Percentiles rank a stretch among this genome's conserved stretches.
Conservation (phyloP, 1,140 invertebrate species). For the Thereuonema tuberculata region DNA sequence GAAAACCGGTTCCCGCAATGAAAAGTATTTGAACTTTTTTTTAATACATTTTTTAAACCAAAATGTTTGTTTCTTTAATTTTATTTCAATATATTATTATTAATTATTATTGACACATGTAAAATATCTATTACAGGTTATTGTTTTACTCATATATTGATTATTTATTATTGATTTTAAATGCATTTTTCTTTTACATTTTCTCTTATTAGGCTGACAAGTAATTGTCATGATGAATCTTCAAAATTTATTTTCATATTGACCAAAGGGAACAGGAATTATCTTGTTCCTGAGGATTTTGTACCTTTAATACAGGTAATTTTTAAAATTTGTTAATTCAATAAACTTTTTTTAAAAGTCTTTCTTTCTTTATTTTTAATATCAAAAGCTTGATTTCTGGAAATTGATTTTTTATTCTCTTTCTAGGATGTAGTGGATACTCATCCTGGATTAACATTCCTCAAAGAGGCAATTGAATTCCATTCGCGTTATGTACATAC, state of each 20-base stretch:
- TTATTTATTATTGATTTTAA: no score
- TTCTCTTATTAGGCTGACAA: no score
- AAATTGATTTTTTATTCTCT: conserved; percentile 11
- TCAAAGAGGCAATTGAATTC: conserved; percentile 95
- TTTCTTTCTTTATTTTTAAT: neutral
- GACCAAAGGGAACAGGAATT: conserved; percentile 30
- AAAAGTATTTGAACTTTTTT: no score
- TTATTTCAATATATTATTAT: no score
- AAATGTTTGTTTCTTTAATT: no score
- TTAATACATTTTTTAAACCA: no score
- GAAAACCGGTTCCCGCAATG: no score
- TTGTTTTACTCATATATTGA: no score
- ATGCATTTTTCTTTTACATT: no score
- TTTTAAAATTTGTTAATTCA: neutral
- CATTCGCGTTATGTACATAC: conserved; percentile 97
- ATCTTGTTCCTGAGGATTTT: conserved; percentile 56
- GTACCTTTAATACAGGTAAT: conserved; percentile 54
- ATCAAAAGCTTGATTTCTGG: no score
- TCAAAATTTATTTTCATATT: conserved; percentile 80
- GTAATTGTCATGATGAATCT: conserved; percentile 70
- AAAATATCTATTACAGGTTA: no score
- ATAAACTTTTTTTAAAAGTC: conserved; percentile 10
- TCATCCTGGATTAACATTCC: conserved; percentile 93
- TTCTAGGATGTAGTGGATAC: conserved; percentile 96
- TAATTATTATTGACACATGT: no score